phyloP scores from a whole-genome alignment of 2,888 invertebrate genomes.

The Pteria penguin region DNA sequence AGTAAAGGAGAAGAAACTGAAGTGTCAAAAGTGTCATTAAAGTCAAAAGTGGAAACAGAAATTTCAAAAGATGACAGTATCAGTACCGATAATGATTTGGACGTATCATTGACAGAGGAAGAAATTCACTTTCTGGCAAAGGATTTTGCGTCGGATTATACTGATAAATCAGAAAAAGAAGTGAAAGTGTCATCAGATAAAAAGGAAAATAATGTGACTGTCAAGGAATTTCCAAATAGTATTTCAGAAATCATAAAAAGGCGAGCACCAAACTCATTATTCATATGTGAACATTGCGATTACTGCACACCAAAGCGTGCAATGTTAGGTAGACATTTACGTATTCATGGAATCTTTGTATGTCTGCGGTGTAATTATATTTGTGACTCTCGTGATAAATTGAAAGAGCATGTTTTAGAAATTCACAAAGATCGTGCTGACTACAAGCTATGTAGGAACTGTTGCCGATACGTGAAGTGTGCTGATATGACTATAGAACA shows the following conservation, averaged over 20 bases:
- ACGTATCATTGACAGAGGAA: background rate
- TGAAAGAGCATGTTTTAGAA: constrained; percentile 69
- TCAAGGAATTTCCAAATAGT: background rate
- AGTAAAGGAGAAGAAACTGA: constrained; percentile 35
- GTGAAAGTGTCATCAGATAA: background rate
- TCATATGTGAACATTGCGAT: constrained; percentile 68
- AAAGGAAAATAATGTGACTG: background rate
- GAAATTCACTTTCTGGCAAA: background rate
- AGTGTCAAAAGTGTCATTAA: background rate
- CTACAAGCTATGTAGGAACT: constrained; percentile 75
- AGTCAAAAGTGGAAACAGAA: background rate
- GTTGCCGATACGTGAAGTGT: constrained; percentile 73
- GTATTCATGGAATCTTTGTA: constrained; percentile 73
- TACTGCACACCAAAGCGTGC: constrained; percentile 74
- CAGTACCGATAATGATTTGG: background rate
- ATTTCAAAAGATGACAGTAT: background rate
- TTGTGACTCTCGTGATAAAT: constrained; percentile 63
- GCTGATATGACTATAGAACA: constrained; percentile 69
- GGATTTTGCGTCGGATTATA: background rate
- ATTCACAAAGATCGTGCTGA: constrained; percentile 75
- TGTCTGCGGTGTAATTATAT: constrained; percentile 74
- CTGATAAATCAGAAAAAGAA: background rate
- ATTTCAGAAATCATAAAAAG: constrained; percentile 17
- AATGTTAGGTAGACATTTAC: constrained; percentile 74
- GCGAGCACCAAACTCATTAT: constrained; percentile 23